These are phyloP conservation scores for Pemphigus obesinymphae DNA, from an alignment of 1,140 invertebrate genomes.

Conservation along the genomic window DNA sequence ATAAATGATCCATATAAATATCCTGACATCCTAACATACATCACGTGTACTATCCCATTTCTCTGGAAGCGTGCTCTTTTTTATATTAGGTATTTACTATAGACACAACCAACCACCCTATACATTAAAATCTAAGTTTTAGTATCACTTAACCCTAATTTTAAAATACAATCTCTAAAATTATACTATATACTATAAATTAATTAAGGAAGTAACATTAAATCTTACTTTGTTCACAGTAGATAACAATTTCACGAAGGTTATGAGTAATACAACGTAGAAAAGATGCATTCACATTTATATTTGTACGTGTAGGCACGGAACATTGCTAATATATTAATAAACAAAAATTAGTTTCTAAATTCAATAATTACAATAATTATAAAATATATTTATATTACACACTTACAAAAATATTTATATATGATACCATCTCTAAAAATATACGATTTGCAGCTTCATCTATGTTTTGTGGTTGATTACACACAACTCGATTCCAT, in stretches of 20 bases:
- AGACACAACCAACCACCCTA: no score
- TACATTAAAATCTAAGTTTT: no score
- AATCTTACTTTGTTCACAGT: conserved; percentile 14
- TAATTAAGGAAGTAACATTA: background rate
- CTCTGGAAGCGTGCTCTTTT: no score
- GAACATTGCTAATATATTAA: background rate
- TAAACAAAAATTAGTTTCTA: background rate
- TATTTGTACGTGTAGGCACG: background rate
- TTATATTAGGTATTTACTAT: no score
- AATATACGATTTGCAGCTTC: conserved; percentile 12
- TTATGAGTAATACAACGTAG: background rate
- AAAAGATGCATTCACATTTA: conserved; percentile 19
- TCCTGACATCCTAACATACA: no score
- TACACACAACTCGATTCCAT: background rate
- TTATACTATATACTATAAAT: no score
- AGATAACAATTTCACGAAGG: background rate
- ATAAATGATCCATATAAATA: no score
- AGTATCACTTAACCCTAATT: no score
- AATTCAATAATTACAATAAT: background rate
- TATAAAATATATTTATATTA: background rate
- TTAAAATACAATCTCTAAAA: no score
- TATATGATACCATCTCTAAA: conserved; percentile 1
- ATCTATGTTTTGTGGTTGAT: background rate
- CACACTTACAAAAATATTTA: conserved; percentile 20
- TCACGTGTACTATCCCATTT: no score